A percentile compares a stretch with the other conserved stretches of the same genome.
Conservation (phyloP, 2,888 invertebrate species). For the Seira musarum region DNA sequence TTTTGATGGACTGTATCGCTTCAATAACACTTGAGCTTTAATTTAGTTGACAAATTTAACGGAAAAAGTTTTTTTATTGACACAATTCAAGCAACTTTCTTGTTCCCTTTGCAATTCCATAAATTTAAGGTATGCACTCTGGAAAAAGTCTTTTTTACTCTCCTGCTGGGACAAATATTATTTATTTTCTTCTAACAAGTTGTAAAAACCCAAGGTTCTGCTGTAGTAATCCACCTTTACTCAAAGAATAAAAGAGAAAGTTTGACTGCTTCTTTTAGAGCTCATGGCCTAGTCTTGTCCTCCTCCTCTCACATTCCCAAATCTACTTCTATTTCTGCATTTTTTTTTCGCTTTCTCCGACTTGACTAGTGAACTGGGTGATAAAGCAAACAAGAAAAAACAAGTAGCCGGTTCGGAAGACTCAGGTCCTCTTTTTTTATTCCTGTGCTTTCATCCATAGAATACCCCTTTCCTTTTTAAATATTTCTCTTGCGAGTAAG, state of each 20-base stretch:
- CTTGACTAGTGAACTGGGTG: not conserved
- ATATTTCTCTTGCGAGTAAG: not conserved
- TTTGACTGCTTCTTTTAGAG: conserved; percentile 19
- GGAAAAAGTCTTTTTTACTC: not conserved
- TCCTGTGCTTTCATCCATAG: conserved; percentile 7
- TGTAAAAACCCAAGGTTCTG: not conserved
- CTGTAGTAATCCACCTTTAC: conserved; percentile 7
- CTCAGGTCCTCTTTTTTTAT: not conserved
- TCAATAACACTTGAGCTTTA: not conserved
- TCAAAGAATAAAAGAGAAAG: conserved; percentile 21
- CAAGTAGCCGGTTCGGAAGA: conserved; percentile 2
- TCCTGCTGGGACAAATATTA: conserved; percentile 14
- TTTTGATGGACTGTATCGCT: not conserved
- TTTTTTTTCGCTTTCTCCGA: not conserved
- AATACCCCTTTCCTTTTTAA: conserved; percentile 7
- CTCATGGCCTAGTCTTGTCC: conserved; percentile 13
- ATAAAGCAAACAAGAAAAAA: conserved; percentile 21
- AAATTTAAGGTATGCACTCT: not conserved
- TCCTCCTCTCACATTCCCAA: conserved; percentile 1
- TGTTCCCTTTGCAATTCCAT: not conserved
- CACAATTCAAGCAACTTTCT: conserved; percentile 10
- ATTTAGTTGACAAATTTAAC: conserved; percentile 42
- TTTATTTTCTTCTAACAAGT: conserved; percentile 20
- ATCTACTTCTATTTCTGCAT: not conserved
- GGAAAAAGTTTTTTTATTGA: conserved; percentile 33